These are phyloP conservation scores for Pristionchus arcanus DNA, from an alignment of 2,888 invertebrate genomes.

Conservation along the genomic window DNA sequence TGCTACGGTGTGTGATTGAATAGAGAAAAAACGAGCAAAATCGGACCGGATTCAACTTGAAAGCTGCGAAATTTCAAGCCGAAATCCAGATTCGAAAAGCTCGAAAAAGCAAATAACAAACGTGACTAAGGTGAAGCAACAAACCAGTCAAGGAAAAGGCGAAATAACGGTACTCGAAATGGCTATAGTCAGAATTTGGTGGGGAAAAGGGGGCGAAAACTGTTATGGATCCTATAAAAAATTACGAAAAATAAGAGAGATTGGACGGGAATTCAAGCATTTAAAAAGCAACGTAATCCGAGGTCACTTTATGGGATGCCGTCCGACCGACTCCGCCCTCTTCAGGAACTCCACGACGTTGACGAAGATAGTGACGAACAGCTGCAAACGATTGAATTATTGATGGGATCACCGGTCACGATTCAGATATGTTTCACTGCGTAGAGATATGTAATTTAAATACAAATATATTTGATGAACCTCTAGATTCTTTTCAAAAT, in stretches of 20 bases:
- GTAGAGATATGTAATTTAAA: no score
- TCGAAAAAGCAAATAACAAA: conserved; percentile 14
- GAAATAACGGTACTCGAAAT: conserved; percentile 34
- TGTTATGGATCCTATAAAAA: conserved; percentile 30
- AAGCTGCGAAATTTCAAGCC: conserved; percentile 45
- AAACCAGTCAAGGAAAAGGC: not conserved
- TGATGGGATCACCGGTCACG: not conserved
- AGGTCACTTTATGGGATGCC: conserved; percentile 38
- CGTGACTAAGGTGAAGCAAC: conserved; percentile 34
- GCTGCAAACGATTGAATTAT: not conserved
- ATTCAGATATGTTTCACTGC: no score
- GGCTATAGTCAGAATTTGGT: conserved; percentile 29
- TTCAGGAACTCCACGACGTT: conserved; percentile 22
- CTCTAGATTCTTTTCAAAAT: no score
- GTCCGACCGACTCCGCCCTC: conserved; percentile 23
- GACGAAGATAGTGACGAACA: conserved; percentile 5
- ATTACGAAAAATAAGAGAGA: not conserved
- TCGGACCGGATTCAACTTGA: not conserved
- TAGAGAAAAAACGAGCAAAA: not conserved
- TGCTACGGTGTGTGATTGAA: conserved; percentile 14
- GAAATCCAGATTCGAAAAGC: not conserved
- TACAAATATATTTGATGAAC: no score
- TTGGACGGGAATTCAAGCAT: not conserved
- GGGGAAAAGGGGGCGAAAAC: not conserved
- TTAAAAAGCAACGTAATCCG: conserved; percentile 51